Conservation (phyloP, 2,888 invertebrate species). For the Dione juno region DNA sequence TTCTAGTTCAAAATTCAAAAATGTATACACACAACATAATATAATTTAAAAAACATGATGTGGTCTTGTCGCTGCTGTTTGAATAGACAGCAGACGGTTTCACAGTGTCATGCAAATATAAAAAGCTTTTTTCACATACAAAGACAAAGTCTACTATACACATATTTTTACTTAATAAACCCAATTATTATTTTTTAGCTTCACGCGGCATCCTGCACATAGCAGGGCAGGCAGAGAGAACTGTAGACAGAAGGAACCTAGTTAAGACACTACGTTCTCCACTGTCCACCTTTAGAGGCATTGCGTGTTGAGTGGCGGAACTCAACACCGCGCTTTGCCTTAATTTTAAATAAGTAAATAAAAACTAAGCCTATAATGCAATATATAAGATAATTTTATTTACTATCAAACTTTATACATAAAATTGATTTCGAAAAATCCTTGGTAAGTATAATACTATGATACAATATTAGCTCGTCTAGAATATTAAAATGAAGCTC, state of each 20-base stretch:
- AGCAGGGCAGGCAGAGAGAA: too few relatives aligned
- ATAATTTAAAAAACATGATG: neutral
- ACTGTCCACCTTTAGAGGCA: too few relatives aligned
- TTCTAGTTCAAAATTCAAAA: neutral
- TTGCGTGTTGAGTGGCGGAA: too few relatives aligned
- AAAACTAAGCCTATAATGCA: too few relatives aligned
- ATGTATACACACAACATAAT: neutral
- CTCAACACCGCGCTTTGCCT: too few relatives aligned
- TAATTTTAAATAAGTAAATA: too few relatives aligned
- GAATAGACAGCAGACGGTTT: neutral
- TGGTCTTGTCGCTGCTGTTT: neutral
- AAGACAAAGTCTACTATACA: neutral
- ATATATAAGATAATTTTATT: too few relatives aligned
- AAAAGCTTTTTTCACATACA: neutral
- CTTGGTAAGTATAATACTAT: conserved; percentile 2
- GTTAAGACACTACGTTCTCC: too few relatives aligned
- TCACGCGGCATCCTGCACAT: too few relatives aligned
- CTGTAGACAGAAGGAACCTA: too few relatives aligned
- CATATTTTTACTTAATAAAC: neutral
- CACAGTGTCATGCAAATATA: neutral
- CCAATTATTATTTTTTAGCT: too few relatives aligned
- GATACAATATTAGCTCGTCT: conserved; percentile 3
- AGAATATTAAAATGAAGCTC: conserved; percentile 11
- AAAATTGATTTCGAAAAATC: neutral
- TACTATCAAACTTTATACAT: too few relatives aligned